Conservation (phyloP, 2,888 invertebrate species). For the Sphaerophoria rueppellii region DNA sequence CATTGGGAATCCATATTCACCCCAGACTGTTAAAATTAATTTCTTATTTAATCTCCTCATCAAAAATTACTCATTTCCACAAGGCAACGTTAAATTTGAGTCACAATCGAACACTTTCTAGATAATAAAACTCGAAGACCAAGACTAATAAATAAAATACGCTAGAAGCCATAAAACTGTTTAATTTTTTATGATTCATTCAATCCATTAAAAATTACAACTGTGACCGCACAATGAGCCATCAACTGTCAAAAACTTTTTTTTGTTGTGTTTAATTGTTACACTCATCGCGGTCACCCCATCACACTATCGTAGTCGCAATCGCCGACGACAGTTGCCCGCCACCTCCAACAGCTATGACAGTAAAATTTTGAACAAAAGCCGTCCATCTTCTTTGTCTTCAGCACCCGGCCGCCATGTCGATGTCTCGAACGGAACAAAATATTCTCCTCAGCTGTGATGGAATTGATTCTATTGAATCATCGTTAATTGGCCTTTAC, state of each 20-base stretch:
- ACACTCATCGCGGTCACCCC: conserved; percentile 25
- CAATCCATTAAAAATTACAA: conserved; percentile 27
- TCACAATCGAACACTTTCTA: conserved; percentile 1
- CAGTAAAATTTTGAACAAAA: conserved; percentile 44
- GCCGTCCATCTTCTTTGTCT: conserved; percentile 56
- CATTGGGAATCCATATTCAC: too few species aligned
- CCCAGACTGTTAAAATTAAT: too few species aligned
- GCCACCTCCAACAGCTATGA: conserved; percentile 5
- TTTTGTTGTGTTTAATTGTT: conserved; percentile 54
- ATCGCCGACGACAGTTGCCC: not conserved
- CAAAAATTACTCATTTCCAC: too few species aligned
- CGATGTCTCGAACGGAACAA: not conserved
- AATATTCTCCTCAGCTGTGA: not conserved
- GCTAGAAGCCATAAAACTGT: conserved; percentile 28
- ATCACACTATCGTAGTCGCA: too few species aligned
- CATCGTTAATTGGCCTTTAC: conserved; percentile 71
- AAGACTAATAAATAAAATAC: not conserved
- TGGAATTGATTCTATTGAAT: conserved; percentile 70
- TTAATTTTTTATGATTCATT: conserved; percentile 46
- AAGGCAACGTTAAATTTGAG: not conserved
- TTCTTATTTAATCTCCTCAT: too few species aligned
- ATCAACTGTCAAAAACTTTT: conserved; percentile 18
- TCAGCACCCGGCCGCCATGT: not conserved
- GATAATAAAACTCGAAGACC: not conserved
- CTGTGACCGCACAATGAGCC: conserved; percentile 46